phyloP scores from a whole-genome alignment of 92 coral and sea anemone species.

The Anthopleura xanthogrammica region DNA sequence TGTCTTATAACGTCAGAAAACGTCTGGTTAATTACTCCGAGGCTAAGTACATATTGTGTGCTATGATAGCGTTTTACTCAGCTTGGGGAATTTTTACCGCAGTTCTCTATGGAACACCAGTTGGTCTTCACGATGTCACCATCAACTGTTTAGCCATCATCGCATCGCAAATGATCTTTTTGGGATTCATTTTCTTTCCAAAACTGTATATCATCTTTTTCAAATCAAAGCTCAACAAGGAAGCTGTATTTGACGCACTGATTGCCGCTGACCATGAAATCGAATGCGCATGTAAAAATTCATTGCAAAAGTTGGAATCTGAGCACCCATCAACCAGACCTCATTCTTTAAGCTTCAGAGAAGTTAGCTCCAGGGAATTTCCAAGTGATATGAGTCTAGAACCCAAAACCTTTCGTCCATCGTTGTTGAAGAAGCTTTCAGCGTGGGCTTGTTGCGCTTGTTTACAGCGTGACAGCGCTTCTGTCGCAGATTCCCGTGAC shows the following conservation, averaged over 20 bases:
- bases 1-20: slow-evolving; percentile 60
- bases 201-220: slow-evolving; percentile 56
- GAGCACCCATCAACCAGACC: slow-evolving; percentile 13
- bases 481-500: neutral
- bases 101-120: slow-evolving; percentile 57
- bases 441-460: slow-evolving; percentile 12
- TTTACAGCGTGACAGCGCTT: neutral
- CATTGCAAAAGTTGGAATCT: slow-evolving; percentile 13
- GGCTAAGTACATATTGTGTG: slow-evolving; percentile 59
- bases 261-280: slow-evolving; percentile 29
- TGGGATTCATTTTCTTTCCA: slow-evolving; percentile 62
- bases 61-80: slow-evolving; percentile 59
- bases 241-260: slow-evolving; percentile 31
- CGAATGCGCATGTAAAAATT: slow-evolving; percentile 17
- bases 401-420: neutral
- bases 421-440: neutral
- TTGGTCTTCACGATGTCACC: slow-evolving; percentile 47
- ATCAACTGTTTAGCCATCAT: slow-evolving; percentile 58
- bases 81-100: slow-evolving; percentile 62
- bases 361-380: slow-evolving; percentile 23
- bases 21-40: slow-evolving; percentile 77
- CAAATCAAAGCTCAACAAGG: slow-evolving; percentile 50
- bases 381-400: slow-evolving; percentile 25
- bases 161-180: slow-evolving; percentile 51
- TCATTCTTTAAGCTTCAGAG: slow-evolving; percentile 16